Conservation (phyloP, 1,140 invertebrate species). For the Papilio helenus region DNA sequence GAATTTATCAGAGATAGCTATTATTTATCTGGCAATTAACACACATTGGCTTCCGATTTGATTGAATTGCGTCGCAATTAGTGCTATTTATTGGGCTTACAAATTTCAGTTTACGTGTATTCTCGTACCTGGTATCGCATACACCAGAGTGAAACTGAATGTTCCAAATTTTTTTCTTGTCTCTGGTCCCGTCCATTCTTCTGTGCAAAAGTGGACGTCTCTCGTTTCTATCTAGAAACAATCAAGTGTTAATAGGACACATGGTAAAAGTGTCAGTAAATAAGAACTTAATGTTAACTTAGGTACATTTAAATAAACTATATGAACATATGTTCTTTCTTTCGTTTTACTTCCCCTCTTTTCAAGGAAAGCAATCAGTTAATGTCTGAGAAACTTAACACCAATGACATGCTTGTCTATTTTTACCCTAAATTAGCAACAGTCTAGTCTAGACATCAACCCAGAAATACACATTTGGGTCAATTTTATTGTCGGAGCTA, state of each 20-base stretch:
- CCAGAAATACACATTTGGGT: not conserved
- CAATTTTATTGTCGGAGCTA: not conserved
- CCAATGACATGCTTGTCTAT: not conserved
- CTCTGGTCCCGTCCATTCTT: conserved; percentile 80
- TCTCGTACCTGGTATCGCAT: conserved; percentile 86
- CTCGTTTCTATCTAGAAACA: conserved; percentile 73
- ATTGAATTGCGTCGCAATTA: not conserved
- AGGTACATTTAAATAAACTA: too few species aligned
- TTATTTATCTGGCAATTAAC: too few species aligned
- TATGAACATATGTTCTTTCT: too few species aligned
- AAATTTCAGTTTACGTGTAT: not conserved
- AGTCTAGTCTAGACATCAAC: not conserved
- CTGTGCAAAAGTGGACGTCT: conserved; percentile 84
- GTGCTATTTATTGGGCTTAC: too few species aligned
- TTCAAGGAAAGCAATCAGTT: not conserved
- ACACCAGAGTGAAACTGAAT: conserved; percentile 88
- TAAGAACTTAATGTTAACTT: too few species aligned
- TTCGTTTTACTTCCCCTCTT: not conserved
- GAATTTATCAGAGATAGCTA: too few species aligned
- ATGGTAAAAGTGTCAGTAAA: not conserved
- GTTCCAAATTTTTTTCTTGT: conserved; percentile 84
- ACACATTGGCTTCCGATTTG: too few species aligned
- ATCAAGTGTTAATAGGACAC: conserved; percentile 20
- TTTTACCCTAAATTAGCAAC: not conserved
- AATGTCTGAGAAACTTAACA: not conserved